Evolutionary conservation across 37 sponge, comb jelly and placozoan species (phyloP).

Genomic region (Lycopodina hypogea): DNA sequence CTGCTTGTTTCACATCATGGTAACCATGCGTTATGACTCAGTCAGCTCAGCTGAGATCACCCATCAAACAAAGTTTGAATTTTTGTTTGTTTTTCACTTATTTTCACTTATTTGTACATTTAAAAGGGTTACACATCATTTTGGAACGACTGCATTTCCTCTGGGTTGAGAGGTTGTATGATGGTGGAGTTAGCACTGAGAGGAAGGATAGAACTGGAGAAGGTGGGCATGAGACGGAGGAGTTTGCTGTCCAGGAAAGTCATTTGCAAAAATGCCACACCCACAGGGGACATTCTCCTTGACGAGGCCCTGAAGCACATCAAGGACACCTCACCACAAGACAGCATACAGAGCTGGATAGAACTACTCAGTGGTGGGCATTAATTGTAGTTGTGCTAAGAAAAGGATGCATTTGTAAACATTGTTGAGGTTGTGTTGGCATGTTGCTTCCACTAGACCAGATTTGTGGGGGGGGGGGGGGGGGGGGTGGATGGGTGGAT

Average conservation of each 20-base stretch:
- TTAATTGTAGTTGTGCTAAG: neutral
- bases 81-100: neutral
- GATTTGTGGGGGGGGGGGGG: no score
- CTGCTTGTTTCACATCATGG: neutral
- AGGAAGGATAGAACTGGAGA: constrained; percentile 87
- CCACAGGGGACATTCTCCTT: constrained; percentile 93
- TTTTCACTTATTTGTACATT: neutral
- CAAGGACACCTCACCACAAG: constrained; percentile 87
- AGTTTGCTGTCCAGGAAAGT: constrained; percentile 79
- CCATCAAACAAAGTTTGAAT: neutral
- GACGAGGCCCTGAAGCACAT: constrained; percentile 95
- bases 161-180: constrained; percentile 96
- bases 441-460: no score
- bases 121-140: constrained; percentile 99
- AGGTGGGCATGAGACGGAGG: constrained; percentile 74
- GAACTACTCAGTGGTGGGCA: constrained; percentile 94
- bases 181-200: constrained; percentile 90
- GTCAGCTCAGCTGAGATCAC: neutral
- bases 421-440: no score
- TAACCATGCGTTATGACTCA: neutral
- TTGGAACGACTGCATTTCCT: constrained; percentile 99
- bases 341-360: constrained; percentile 90
- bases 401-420: neutral
- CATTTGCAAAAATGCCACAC: constrained; percentile 69
- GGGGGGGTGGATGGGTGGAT: no score